Conservation (phyloP, 2,113 vertebrate species). For the Pseudorhombus dupliciocellatus region DNA sequence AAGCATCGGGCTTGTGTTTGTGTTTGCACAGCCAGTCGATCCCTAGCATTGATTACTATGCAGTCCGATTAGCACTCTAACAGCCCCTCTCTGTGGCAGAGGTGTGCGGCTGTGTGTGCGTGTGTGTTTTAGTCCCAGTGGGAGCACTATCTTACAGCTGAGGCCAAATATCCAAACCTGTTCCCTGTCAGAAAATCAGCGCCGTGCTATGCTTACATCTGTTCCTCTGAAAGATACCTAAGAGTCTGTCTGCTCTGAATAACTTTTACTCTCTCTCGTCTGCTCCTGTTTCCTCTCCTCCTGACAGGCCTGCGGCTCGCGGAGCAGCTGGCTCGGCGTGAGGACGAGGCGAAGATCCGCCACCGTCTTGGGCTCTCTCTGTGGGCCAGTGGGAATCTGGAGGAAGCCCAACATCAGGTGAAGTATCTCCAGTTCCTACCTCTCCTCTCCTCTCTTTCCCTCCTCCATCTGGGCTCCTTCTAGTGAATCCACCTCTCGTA, state of each 20-base stretch:
- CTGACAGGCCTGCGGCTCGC: constrained; percentile 90
- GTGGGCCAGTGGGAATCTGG: constrained; percentile 93
- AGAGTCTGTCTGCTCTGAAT: constrained; percentile 69
- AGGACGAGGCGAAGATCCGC: constrained; percentile 95
- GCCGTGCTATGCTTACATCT: constrained; percentile 77
- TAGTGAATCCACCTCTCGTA: constrained; percentile 35
- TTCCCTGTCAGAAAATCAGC: constrained; percentile 74
- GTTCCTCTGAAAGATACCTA: constrained; percentile 70
- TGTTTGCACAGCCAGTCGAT: constrained; percentile 76
- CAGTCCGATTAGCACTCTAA: constrained; percentile 64
- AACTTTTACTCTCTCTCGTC: constrained; percentile 58
- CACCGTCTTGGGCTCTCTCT: constrained; percentile 94
- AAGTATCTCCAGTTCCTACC: constrained; percentile 14
- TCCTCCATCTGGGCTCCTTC: constrained; percentile 38
- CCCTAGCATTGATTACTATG: constrained; percentile 72
- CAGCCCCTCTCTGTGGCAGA: constrained; percentile 44
- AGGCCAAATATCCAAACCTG: constrained; percentile 75
- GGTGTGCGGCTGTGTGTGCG: constrained; percentile 34
- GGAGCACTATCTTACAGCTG: constrained; percentile 50
- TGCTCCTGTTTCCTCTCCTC: constrained; percentile 39
- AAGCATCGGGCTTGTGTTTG: constrained; percentile 57
- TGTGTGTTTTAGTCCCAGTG: constrained; percentile 45
- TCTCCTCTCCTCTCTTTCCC: constrained; percentile 12
- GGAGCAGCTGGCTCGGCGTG: constrained; percentile 92
- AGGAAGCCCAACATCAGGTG: constrained; percentile 95